These are phyloP conservation scores for Rhyzopertha dominica DNA, from an alignment of 1,140 invertebrate species.

Conservation along the genomic window DNA sequence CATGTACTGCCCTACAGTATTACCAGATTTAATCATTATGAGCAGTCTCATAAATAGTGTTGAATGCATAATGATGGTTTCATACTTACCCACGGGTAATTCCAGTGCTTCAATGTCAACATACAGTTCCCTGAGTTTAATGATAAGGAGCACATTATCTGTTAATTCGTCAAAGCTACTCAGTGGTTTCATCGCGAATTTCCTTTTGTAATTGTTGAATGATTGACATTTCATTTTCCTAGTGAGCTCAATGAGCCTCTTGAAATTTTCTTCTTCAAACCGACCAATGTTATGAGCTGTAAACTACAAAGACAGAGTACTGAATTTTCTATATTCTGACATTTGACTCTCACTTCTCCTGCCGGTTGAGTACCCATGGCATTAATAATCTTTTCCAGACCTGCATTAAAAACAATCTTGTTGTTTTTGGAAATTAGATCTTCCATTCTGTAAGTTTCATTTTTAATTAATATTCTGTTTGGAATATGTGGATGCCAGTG, in stretches of 20 bases:
- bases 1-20: too few species aligned
- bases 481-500: neutral
- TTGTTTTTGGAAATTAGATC: neutral
- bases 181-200: neutral
- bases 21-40: too few species aligned
- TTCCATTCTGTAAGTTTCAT: neutral
- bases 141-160: neutral
- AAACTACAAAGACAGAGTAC: neutral
- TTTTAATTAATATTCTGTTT: neutral
- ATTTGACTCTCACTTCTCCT: too few species aligned
- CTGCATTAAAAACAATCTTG: neutral
- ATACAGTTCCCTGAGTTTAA: conserved; percentile 1
- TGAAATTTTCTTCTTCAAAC: neutral
- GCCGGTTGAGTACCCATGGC: too few species aligned
- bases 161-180: conserved; percentile 1
- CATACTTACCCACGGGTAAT: neutral
- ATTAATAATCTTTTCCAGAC: neutral
- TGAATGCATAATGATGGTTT: neutral
- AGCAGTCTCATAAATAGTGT: neutral
- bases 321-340: too few species aligned
- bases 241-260: neutral
- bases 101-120: conserved; percentile 2
- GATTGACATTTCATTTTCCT: neutral
- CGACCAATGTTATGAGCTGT: neutral
- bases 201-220: neutral